phyloP scores from a whole-genome alignment of 2,888 invertebrate genomes.

The Piscicola geometra region DNA sequence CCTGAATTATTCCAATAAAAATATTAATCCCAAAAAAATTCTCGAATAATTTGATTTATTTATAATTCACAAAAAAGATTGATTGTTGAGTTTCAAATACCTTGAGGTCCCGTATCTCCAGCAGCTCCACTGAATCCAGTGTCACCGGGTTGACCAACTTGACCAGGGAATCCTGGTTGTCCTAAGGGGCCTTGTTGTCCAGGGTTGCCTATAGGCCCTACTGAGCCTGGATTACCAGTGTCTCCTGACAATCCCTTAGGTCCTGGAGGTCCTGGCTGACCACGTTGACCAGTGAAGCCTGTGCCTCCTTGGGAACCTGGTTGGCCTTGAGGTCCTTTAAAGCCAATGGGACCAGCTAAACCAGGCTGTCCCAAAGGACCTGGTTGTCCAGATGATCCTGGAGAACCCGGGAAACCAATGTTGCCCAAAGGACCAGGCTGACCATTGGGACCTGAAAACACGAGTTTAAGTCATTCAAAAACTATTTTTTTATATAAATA shows the following conservation, averaged over 20 bases:
- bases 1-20: too few relatives aligned
- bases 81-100: slow-evolving; percentile 21
- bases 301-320: slow-evolving; percentile 44
- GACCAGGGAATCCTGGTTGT: slow-evolving; percentile 28
- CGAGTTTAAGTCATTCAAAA: neutral
- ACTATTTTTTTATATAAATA: neutral
- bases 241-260: slow-evolving; percentile 32
- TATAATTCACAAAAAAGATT: neutral
- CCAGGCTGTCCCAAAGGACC: slow-evolving; percentile 36
- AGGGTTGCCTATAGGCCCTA: slow-evolving; percentile 25
- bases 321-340: slow-evolving; percentile 29
- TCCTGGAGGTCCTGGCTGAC: slow-evolving; percentile 32
- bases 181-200: slow-evolving; percentile 32
- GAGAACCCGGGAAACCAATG: slow-evolving; percentile 37
- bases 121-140: slow-evolving; percentile 34
- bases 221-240: slow-evolving; percentile 23
- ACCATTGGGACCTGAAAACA: slow-evolving; percentile 9
- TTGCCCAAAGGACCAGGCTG: slow-evolving; percentile 37
- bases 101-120: slow-evolving; percentile 37
- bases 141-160: slow-evolving; percentile 31
- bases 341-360: slow-evolving; percentile 35
- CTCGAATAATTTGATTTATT: neutral
- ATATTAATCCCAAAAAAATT: neutral
- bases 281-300: slow-evolving; percentile 61
- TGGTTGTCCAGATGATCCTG: slow-evolving; percentile 38